Percentiles rank a stretch among this genome's conserved stretches.
phyloP scores from a whole-genome alignment of 2,888 invertebrate species.

The Tolmerus cingulatus region DNA sequence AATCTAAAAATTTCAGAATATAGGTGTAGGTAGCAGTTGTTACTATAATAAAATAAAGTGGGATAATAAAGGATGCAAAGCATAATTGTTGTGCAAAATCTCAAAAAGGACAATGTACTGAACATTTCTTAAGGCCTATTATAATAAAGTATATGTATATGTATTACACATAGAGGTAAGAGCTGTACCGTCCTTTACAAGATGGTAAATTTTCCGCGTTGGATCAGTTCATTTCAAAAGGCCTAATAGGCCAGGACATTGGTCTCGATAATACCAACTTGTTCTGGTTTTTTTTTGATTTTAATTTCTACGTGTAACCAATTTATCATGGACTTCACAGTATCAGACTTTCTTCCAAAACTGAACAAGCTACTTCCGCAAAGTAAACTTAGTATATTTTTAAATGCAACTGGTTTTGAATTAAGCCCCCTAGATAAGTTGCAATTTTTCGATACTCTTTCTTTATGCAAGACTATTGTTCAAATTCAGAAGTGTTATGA shows the following conservation, averaged over 20 bases:
- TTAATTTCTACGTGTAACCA: no score
- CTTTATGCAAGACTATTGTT: not conserved
- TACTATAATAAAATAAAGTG: no score
- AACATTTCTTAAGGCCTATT: no score
- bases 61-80: no score
- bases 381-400: not conserved
- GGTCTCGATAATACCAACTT: not conserved
- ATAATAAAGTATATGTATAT: no score
- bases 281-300: not conserved
- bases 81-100: no score
- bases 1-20: no score
- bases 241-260: not conserved
- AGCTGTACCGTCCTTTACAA: no score
- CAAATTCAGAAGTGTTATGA: not conserved
- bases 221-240: not conserved
- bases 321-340: not conserved
- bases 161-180: no score
- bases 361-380: not conserved
- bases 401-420: not conserved
- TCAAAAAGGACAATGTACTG: no score
- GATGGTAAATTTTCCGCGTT: no score
- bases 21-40: no score
- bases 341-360: not conserved
- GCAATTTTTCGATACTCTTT: not conserved
- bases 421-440: not conserved